These are phyloP conservation scores for Tretioscincus oriximinensis DNA, from an alignment of 2,113 vertebrate species.

Conservation along the genomic window DNA sequence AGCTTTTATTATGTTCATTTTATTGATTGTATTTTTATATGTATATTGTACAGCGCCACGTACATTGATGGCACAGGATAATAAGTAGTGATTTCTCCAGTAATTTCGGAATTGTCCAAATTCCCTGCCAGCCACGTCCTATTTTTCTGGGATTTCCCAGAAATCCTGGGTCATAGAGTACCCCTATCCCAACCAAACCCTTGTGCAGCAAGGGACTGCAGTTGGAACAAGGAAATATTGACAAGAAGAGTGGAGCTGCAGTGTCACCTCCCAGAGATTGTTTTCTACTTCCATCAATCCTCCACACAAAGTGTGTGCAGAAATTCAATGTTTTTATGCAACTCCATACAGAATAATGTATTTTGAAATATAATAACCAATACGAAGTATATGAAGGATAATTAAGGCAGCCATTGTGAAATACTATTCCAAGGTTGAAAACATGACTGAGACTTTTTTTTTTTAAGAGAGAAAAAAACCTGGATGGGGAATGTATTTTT, in stretches of 20 bases:
- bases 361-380: not conserved
- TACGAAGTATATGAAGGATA: not conserved
- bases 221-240: not conserved
- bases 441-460: not conserved
- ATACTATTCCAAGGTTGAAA: not conserved
- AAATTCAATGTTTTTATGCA: too few relatives aligned
- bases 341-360: not conserved
- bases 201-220: too few relatives aligned
- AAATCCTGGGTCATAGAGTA: too few relatives aligned
- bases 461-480: not conserved
- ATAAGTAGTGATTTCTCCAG: too few relatives aligned
- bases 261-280: not conserved
- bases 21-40: too few relatives aligned
- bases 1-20: too few relatives aligned
- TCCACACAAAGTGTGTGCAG: fast-evolving
- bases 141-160: too few relatives aligned
- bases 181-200: too few relatives aligned
- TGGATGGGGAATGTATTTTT: not conserved
- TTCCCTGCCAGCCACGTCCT: not conserved
- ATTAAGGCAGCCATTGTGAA: not conserved
- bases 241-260: not conserved
- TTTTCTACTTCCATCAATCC: not conserved
- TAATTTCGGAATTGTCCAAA: not conserved
- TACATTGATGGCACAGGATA: too few relatives aligned
- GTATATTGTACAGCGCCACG: too few relatives aligned